Conservation (phyloP, 1,140 invertebrate genomes). For the Tetranychus urticae region DNA sequence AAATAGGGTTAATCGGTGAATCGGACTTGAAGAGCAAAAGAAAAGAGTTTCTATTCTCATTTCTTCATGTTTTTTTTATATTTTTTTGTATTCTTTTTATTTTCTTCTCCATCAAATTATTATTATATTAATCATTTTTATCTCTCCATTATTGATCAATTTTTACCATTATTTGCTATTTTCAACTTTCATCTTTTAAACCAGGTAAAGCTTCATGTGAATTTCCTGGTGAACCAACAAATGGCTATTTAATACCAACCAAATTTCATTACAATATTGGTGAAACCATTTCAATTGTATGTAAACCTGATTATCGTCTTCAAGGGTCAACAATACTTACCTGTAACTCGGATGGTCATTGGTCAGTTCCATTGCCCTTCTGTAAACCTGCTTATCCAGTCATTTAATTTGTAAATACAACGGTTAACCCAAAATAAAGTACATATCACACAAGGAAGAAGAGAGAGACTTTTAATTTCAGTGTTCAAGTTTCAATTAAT, state of each 20-base stretch:
- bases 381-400: constrained; percentile 3
- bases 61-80: no score
- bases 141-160: no score
- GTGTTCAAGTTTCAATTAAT: no score
- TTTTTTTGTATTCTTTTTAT: no score
- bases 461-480: no score
- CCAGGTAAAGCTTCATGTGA: constrained; percentile 45
- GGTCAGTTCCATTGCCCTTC: constrained; percentile 14
- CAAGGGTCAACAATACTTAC: constrained; percentile 6
- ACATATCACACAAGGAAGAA: no score
- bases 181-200: neutral
- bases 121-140: no score
- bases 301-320: constrained; percentile 30
- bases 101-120: no score
- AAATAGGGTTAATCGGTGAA: no score
- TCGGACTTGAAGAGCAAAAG: no score
- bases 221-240: constrained; percentile 42
- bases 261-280: constrained; percentile 51
- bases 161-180: neutral
- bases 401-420: neutral
- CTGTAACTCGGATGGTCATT: constrained; percentile 12
- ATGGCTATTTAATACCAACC: constrained; percentile 40
- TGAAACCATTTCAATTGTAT: constrained; percentile 42
- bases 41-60: no score
- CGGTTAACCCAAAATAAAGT: neutral